Evolutionary conservation across 2,797 vertebrate species (phyloP), one percentile per base, ranked within the genome.

Genomic region (Labroides dimidiatus): DNA sequence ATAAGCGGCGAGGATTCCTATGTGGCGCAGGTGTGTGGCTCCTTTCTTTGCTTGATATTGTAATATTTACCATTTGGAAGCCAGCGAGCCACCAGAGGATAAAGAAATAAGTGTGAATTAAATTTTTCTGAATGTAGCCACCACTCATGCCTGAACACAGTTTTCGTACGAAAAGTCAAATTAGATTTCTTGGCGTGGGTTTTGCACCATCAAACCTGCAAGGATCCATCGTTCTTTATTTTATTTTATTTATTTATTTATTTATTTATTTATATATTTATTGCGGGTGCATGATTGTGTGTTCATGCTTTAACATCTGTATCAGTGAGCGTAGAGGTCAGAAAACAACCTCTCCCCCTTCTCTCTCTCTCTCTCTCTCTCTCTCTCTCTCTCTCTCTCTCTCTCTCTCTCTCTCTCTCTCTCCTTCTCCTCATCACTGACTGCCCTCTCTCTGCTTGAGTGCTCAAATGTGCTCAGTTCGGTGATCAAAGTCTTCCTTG

Each of bases 401-500:
- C n/a, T n/a, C n/a, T n/a, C n/a, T n/a, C n/a, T n/a, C n/a, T n/a
- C n/a, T n/a, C n/a, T n/a, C n/a, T n/a, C n/a, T n/a, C n/a, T n/a
- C 69, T 15, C 64, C 19, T 27, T 33, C 55, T 16, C 86, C 83
- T 90, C 88, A 88, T 91, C 90, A 77, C 85, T 86, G 87, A 80
- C 87, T 89, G 85, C 87, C 83, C 91, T 92, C 89, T 92, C 89
- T 91, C 84, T 87, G 89, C 85, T 90, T 93, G 90, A 92, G 87
- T 85, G 89, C 86, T 88, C 87, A 83, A 91, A 89, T 82, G 87
- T 83, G 83, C 85, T 91, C 87, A 89, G 87, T 89, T 90, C 87
- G 80, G 89, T 91, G 92, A 94, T 94, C 91, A 93, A 93, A 93
- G 92, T 91, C 89, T 89, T 93, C 88, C 89, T 86, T 84, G 44